These are phyloP conservation scores for Orius insidiosus DNA, from an alignment of 1,140 invertebrate genomes.

Conservation along the genomic window DNA sequence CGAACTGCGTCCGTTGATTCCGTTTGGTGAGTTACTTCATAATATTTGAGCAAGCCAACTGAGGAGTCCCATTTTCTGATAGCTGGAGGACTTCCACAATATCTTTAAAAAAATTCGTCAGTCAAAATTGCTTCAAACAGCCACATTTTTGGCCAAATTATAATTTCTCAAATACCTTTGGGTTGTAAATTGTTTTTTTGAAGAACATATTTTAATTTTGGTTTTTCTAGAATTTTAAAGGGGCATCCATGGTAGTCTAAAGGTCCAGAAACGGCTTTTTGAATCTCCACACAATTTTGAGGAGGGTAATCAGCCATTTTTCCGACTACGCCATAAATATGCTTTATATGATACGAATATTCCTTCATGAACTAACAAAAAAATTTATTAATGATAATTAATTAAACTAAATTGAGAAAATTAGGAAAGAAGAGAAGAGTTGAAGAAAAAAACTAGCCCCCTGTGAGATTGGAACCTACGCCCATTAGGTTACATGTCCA, in stretches of 20 bases:
- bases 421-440: background rate
- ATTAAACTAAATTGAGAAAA: no score
- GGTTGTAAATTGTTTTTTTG: conserved; percentile 40
- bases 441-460: background rate
- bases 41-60: no score
- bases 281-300: conserved; percentile 83
- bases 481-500: background rate
- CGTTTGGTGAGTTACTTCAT: no score
- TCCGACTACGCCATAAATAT: conserved; percentile 92
- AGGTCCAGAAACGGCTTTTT: conserved; percentile 50
- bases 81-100: no score
- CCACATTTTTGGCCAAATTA: no score
- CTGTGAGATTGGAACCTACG: background rate
- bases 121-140: no score
- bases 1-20: no score
- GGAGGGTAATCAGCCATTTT: conserved; percentile 78
- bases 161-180: no score
- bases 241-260: conserved; percentile 90
- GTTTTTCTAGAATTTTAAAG: conserved; percentile 61
- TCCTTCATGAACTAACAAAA: conserved; percentile 65
- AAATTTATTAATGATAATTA: background rate
- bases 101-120: no score
- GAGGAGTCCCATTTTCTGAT: no score
- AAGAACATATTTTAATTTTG: conserved; percentile 57
- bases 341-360: conserved; percentile 81